phyloP scores from a whole-genome alignment of 2,888 invertebrate species.

The Eupithecia vulgata region DNA sequence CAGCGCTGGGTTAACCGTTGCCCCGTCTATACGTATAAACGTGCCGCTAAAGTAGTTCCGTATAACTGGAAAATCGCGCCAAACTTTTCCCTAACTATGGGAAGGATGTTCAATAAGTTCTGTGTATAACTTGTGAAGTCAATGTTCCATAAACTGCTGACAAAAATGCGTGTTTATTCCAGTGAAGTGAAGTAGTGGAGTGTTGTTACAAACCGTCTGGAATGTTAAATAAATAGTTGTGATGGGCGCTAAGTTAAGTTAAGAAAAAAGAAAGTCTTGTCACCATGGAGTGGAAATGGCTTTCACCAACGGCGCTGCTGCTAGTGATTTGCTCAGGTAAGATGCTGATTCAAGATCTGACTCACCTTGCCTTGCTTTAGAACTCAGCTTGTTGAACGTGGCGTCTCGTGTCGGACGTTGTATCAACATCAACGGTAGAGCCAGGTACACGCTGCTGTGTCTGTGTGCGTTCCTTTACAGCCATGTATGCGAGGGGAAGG shows the following conservation, averaged over 20 bases:
- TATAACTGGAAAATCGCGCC: slow-evolving; percentile 62
- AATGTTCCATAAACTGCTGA: slow-evolving; percentile 51
- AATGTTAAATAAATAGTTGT: slow-evolving; percentile 42
- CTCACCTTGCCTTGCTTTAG: slow-evolving; percentile 59
- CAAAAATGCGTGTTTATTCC: slow-evolving; percentile 52
- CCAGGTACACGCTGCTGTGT: slow-evolving; percentile 42
- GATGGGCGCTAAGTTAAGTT: slow-evolving; percentile 70
- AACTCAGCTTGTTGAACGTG: slow-evolving; percentile 52
- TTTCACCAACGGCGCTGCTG: slow-evolving; percentile 78
- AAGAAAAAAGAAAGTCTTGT: slow-evolving; percentile 71
- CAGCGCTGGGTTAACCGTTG: slow-evolving; percentile 75
- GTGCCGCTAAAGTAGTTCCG: slow-evolving; percentile 52
- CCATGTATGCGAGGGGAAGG: slow-evolving; percentile 49
- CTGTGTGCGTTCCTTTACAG: slow-evolving; percentile 57
- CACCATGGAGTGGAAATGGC: slow-evolving; percentile 73
- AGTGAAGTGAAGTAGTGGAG: slow-evolving; percentile 54
- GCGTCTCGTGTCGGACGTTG: slow-evolving; percentile 51
- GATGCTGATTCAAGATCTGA: slow-evolving; percentile 74
- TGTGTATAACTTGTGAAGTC: slow-evolving; percentile 53
- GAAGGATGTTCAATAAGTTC: slow-evolving; percentile 61
- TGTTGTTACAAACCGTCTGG: slow-evolving; percentile 42
- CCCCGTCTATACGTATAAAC: slow-evolving; percentile 58
- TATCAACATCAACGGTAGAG: slow-evolving; percentile 53
- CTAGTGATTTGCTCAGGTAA: slow-evolving; percentile 81
- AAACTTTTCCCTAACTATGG: slow-evolving; percentile 68